These are phyloP conservation scores for Oncorhynchus clarkii DNA, from an alignment of 2,113 vertebrate species.

Conservation along the genomic window DNA sequence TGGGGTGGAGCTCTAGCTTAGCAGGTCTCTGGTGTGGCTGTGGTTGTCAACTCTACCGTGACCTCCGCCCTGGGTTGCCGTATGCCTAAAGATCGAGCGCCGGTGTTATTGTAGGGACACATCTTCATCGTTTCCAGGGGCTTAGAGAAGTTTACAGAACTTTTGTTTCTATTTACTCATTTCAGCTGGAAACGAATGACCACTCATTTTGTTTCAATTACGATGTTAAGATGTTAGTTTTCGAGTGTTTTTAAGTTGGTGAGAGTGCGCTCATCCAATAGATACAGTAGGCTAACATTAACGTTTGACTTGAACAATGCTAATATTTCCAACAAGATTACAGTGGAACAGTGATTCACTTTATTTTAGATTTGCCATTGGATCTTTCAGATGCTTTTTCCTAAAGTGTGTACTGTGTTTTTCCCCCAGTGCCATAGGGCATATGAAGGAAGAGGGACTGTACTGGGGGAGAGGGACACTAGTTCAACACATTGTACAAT, in stretches of 20 bases:
- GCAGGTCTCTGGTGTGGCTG: not conserved
- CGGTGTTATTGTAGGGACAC: not conserved
- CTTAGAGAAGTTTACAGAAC: not conserved
- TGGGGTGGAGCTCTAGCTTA: slow-evolving; percentile 3
- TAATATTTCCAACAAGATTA: not conserved
- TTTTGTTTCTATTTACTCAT: not conserved
- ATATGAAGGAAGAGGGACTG: slow-evolving; percentile 1
- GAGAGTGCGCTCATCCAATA: not conserved
- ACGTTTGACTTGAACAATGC: not conserved
- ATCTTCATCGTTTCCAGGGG: not conserved
- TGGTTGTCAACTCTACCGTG: slow-evolving; percentile 17
- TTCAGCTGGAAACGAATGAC: not conserved
- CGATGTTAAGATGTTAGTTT: not conserved
- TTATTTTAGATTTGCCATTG: slow-evolving; percentile 21
- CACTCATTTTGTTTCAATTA: not conserved
- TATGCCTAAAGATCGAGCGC: not conserved
- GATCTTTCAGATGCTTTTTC: slow-evolving; percentile 35
- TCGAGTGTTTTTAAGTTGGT: not conserved
- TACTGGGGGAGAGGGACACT: not conserved
- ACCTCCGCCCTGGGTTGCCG: not conserved
- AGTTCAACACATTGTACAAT: not conserved
- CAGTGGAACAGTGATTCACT: not conserved
- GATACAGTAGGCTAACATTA: not conserved
- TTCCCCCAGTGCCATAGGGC: slow-evolving; percentile 23
- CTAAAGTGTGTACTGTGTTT: slow-evolving; percentile 34